A percentile compares a stretch with the other conserved stretches of the same genome.
Evolutionary conservation across 1,140 invertebrate species (phyloP).

Genomic region (Listronotus bonariensis): DNA sequence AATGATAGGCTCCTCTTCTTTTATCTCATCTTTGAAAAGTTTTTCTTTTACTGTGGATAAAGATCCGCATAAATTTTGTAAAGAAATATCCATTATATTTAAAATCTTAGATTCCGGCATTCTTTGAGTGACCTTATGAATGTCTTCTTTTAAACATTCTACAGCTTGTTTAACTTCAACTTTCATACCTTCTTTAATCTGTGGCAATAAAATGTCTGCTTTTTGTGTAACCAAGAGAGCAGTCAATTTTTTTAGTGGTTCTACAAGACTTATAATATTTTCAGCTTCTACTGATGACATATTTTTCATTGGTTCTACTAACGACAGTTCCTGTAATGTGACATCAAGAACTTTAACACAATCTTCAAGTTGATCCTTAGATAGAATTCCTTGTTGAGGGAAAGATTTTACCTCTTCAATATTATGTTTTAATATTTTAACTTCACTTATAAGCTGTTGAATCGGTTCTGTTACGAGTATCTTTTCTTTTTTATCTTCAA

Average conservation of each 20-base stretch:
- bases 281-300: not conserved
- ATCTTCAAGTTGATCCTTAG: slow-evolving; percentile 17
- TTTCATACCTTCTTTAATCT: slow-evolving; percentile 22
- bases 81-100: not conserved
- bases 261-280: slow-evolving; percentile 1
- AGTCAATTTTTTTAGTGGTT: slow-evolving; percentile 19
- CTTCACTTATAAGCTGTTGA: not conserved
- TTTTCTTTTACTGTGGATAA: not conserved
- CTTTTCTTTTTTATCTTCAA: too few relatives aligned
- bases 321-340: not conserved
- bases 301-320: not conserved
- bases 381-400: slow-evolving; percentile 30
- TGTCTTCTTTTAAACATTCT: slow-evolving; percentile 13
- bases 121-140: not conserved
- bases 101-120: not conserved
- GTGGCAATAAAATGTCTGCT: slow-evolving; percentile 19
- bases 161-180: slow-evolving; percentile 25
- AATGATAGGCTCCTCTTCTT: not conserved
- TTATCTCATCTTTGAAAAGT: too few relatives aligned
- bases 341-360: slow-evolving; percentile 9
- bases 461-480: not conserved
- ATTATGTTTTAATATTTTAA: slow-evolving; percentile 28
- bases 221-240: slow-evolving; percentile 26
- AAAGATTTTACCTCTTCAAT: slow-evolving; percentile 19
- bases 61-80: slow-evolving; percentile 3